Evolutionary conservation across 2,113 vertebrate genomes (phyloP), one percentile per base, ranked within the genome.

Genomic region (Atlantisia rogersi): DNA sequence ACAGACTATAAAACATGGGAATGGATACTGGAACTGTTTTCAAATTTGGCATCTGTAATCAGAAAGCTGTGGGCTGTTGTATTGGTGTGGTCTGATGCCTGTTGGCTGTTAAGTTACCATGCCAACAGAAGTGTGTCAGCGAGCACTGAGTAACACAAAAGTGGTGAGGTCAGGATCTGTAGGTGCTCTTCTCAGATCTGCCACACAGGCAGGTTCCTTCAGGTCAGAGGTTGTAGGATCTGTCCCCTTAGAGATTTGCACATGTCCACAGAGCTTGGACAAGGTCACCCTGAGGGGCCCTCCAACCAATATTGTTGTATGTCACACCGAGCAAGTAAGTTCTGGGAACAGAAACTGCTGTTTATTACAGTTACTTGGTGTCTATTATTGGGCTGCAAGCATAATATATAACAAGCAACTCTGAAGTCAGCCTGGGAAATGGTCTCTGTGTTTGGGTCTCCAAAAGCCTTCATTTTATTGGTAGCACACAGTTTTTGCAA

Each of bases 71-170:
- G 40, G 20, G 12, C 7, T 63, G 52, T 62, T 0, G 3, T 6
- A 11, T 1, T 0, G 0, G 3, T n/a, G 71, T 31, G 12, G 52
- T 1, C 0, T 28, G 65, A 24, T 52, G 50, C 69, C 39, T 1
- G 12, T 9, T 37, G 58, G 44, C 53, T 15, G 6, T n/a, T 40
- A 22, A 0, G 0, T 24, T 73, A 16, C 39, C 7, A 3, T 6
- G 32, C 65, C 37, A 42, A 16, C 29, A 60, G 24, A 32, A 37
- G 17, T 2, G 20, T 1, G 0, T 6, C 32, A 71, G 28, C 78
- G 35, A 86, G 50, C 50, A 18, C 0, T 1, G 65, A 21, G 44
- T 9, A 29, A 1, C 29, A 7, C 1, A 12, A 44, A 31, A 37
- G 55, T 42, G 59, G 32, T 16, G 65, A 56, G 63, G 24, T 29